Evolutionary conservation across 2,113 vertebrate species (phyloP).

Genomic region (Lepus americanus): DNA sequence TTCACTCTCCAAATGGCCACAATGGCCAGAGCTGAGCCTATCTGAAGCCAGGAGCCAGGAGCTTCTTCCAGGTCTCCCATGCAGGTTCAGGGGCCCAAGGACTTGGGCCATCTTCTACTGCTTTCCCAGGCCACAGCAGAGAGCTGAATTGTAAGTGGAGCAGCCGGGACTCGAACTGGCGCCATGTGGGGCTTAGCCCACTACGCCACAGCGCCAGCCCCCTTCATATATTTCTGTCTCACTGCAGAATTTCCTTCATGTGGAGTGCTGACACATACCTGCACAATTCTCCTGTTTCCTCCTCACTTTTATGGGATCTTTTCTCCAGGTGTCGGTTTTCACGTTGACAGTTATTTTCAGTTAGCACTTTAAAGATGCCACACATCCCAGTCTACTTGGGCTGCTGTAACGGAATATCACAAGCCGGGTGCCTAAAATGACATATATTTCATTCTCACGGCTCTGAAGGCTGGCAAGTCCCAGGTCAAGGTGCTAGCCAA

Average conservation of each 20-base stretch:
- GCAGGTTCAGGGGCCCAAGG: no score
- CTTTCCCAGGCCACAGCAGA: no score
- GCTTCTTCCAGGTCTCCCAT: no score
- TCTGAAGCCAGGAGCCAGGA: no score
- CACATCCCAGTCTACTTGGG: background rate
- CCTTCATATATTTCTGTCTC: background rate
- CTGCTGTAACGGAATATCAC: background rate
- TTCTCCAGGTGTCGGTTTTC: conserved; percentile 27
- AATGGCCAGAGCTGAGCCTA: no score
- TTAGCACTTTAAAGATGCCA: conserved; percentile 7
- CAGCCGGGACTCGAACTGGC: no score
- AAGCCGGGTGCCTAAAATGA: background rate
- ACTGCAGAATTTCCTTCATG: background rate
- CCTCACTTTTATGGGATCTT: background rate
- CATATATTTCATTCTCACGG: background rate
- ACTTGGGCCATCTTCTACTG: no score
- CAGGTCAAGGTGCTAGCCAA: no score
- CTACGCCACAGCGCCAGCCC: no score
- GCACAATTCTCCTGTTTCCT: background rate
- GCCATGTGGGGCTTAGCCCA: no score
- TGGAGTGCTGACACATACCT: background rate
- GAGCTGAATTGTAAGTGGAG: no score
- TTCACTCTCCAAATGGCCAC: no score
- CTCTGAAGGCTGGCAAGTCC: background rate
- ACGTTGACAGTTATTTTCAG: conserved; percentile 47